phyloP scores from a whole-genome alignment of 2,113 vertebrate genomes.

The Bubo bubo region DNA sequence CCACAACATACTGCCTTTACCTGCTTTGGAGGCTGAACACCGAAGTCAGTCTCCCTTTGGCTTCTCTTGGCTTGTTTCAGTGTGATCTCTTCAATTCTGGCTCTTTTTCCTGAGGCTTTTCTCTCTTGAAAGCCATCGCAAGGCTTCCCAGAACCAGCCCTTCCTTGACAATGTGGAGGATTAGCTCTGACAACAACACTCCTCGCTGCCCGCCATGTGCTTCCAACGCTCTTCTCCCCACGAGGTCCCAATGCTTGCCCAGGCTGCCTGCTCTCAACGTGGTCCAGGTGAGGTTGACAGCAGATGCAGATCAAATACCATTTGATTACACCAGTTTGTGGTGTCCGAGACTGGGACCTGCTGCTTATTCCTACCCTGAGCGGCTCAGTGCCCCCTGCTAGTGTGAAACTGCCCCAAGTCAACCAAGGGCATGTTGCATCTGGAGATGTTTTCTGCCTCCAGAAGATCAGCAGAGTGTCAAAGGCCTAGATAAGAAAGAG shows the following conservation, averaged over 20 bases:
- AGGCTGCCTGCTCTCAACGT: not conserved
- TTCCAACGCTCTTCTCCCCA: not conserved
- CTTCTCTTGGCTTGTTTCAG: not conserved
- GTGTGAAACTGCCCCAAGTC: not conserved
- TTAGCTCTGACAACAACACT: not conserved
- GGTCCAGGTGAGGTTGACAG: not conserved
- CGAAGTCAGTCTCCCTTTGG: not conserved
- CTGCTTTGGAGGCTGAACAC: not conserved
- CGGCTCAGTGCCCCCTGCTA: not conserved
- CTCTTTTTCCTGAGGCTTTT: not conserved
- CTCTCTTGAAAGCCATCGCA: not conserved
- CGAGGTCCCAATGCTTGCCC: rapidly evolving
- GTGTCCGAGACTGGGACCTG: not conserved
- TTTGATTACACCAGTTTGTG: not conserved
- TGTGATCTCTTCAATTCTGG: not conserved
- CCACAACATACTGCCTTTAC: not conserved
- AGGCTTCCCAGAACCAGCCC: not conserved
- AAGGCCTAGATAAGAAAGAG: not conserved
- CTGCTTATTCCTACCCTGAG: not conserved
- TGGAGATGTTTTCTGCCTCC: not conserved
- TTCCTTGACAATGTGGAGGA: rapidly evolving
- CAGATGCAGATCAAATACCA: not conserved
- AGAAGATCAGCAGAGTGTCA: not conserved
- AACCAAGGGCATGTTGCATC: not conserved
- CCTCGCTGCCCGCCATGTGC: not conserved